Base-by-base conservation (phyloP, 2,797 vertebrate genomes). In the Periparus ater region DNA sequence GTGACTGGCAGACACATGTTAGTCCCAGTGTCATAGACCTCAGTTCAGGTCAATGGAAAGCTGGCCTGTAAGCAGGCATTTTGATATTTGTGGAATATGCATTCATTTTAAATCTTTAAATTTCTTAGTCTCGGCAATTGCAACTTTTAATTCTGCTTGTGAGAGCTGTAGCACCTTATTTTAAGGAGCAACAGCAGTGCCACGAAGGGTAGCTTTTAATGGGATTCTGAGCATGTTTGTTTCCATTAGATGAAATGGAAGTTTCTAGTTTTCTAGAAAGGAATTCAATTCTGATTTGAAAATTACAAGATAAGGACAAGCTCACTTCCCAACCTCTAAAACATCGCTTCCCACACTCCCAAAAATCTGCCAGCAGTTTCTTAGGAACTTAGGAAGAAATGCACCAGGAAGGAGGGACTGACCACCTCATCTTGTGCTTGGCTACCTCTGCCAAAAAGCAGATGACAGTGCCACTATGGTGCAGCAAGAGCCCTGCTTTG, bases 191-290 rank as follows among this genome's bases (percentile, higher is more conserved):
- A 12, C 15, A 66, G 38, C 25, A 77, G 17, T 67, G 26, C 17
- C 5, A 3, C 0, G 0, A 60, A 80, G 18, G 7, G 4, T 27
- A 30, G 27, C 20, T 81, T 36, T 15, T 38, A 1, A 1, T 7
- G 11, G 57, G 18, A 11, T 68, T 72, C 36, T 55, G 54, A 50
- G n/a, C 2, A 4, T 5, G 4, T 48, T 88, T 62, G 5, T 54
- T 85, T 44, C 42, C 2, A 6, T 34, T 21, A 42, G 12, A 30
- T 36, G 7, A 11, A 40, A 13, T 40, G 38, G 38, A 40, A 40
- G 13, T 40, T 40, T 40, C 38, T 40, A 38, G 38, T 40, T 40
- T 40, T 40, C 38, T 40, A 40, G 13, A 40, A 40, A 40, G 38
- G 38, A 40, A 40, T 40, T 40, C 12, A 40, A 40, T 40, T 40